These are phyloP conservation scores for Alloplasta piceator DNA, from an alignment of 2,888 invertebrate genomes.

Conservation along the genomic window DNA sequence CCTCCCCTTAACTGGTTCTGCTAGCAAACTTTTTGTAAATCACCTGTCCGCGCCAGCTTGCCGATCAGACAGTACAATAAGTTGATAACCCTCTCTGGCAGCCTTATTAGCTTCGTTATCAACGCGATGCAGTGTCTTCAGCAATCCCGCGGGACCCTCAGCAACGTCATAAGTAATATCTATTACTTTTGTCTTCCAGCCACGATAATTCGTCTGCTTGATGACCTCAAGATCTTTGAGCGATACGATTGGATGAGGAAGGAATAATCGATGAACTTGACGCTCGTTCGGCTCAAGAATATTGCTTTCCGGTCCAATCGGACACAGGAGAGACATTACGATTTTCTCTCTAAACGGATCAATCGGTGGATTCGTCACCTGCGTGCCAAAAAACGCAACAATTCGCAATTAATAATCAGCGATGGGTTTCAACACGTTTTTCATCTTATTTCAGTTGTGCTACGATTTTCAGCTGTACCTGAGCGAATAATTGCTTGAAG, in stretches of 20 bases:
- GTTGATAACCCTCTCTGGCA: conserved; percentile 90
- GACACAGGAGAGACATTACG: conserved; percentile 99
- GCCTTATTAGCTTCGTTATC: conserved; percentile 93
- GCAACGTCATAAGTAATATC: conserved; percentile 94
- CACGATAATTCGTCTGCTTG: conserved; percentile 91
- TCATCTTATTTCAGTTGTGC: not conserved
- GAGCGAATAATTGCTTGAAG: conserved; percentile 99
- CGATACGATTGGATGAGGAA: conserved; percentile 97
- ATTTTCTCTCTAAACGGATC: conserved; percentile 99
- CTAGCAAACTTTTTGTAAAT: conserved; percentile 31
- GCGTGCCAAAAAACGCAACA: conserved; percentile 53
- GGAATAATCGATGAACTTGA: conserved; percentile 95
- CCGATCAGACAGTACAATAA: conserved; percentile 94
- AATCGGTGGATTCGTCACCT: conserved; percentile 99
- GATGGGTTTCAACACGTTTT: too few relatives aligned
- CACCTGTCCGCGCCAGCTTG: conserved; percentile 85
- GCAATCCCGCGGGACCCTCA: conserved; percentile 90
- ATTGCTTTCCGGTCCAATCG: conserved; percentile 98
- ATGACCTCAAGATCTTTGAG: conserved; percentile 95
- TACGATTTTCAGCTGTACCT: conserved; percentile 84
- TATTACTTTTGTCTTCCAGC: conserved; percentile 94
- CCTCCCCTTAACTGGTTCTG: too few relatives aligned
- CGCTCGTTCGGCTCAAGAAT: conserved; percentile 94
- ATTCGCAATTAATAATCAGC: too few relatives aligned
- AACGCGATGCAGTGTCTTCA: conserved; percentile 91